Conservation (phyloP, 2,113 vertebrate genomes). For the Laticauda laticaudata region DNA sequence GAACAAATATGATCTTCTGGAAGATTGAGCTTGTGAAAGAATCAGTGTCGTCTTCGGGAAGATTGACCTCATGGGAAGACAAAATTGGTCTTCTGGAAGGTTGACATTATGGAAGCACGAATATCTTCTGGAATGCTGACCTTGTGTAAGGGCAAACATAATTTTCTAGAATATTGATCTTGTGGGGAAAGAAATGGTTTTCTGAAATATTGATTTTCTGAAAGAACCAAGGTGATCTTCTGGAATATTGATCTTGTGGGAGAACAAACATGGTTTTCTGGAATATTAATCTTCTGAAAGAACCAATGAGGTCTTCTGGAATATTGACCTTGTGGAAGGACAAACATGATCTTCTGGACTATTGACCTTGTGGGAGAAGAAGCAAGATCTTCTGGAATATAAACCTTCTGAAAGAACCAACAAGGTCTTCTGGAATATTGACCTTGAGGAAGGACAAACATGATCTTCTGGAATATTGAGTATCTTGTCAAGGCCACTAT, state of each 20-base stretch:
- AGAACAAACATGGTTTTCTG: background rate
- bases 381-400: no score
- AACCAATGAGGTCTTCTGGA: background rate
- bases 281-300: no score
- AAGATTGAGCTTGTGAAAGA: no score
- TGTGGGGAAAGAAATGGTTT: background rate
- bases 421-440: background rate
- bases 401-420: background rate
- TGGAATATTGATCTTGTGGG: background rate
- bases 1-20: background rate
- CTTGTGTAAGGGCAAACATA: no score
- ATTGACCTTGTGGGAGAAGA: background rate
- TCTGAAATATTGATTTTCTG: no score
- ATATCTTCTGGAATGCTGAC: background rate
- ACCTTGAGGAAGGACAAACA: background rate
- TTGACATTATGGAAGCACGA: background rate
- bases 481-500: background rate
- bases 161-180: background rate
- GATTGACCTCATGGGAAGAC: no score
- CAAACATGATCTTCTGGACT: background rate
- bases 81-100: background rate
- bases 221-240: no score
- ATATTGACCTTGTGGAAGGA: background rate
- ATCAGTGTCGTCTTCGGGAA: no score
- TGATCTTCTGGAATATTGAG: background rate